phyloP scores from a whole-genome alignment of 2,113 vertebrate genomes.

The Apodemus sylvaticus region DNA sequence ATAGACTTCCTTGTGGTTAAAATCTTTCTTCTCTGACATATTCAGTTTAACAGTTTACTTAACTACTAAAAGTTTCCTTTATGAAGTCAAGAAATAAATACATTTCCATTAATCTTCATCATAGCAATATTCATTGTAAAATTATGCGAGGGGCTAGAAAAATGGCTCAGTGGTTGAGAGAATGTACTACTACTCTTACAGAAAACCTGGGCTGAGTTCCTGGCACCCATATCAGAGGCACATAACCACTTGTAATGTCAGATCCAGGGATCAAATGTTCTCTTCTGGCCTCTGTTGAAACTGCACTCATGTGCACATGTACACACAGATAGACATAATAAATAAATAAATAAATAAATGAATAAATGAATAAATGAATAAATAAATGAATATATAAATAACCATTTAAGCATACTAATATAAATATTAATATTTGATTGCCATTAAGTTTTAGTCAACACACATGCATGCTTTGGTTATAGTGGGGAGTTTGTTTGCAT shows the following conservation, averaged over 20 bases:
- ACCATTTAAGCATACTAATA: not conserved
- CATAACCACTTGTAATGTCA: not conserved
- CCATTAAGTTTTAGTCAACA: not conserved
- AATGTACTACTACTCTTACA: not conserved
- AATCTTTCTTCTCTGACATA: slow-evolving; percentile 5
- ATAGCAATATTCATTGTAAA: not conserved
- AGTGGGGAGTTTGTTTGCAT: not conserved
- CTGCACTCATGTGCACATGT: too few species aligned
- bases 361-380: too few species aligned
- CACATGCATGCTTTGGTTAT: not conserved
- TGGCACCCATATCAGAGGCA: not conserved
- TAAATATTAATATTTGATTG: not conserved
- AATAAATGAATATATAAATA: not conserved
- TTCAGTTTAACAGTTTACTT: not conserved
- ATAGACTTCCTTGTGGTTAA: not conserved
- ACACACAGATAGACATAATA: not conserved
- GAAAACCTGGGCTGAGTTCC: not conserved
- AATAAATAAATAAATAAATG: too few species aligned
- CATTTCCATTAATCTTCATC: not conserved
- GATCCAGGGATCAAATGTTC: not conserved
- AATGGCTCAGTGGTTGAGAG: not conserved
- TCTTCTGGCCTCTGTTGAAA: not conserved
- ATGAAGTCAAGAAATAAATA: not conserved
- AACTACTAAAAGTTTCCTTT: not conserved
- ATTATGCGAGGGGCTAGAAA: not conserved